Percentiles rank a stretch among this genome's conserved stretches.
phyloP scores from a whole-genome alignment of 2,797 vertebrate genomes.

The Hyperoplus lanceolatus region DNA sequence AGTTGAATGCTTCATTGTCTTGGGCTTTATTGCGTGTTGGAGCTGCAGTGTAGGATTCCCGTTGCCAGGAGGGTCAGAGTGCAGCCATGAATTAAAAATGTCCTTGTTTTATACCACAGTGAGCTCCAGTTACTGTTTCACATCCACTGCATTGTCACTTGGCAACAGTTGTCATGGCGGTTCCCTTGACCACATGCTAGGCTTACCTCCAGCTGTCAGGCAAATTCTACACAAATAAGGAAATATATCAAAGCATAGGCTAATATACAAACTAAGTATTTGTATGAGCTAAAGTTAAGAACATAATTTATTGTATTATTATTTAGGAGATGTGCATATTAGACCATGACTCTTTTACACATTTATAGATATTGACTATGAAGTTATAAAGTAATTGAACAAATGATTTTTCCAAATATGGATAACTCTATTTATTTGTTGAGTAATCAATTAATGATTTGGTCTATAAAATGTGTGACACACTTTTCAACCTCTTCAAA shows the following conservation, averaged over 20 bases:
- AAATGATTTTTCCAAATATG: background rate
- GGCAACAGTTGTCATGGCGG: conserved; percentile 33
- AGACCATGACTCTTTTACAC: background rate
- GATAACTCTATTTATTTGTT: background rate
- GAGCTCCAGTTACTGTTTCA: conserved; percentile 65
- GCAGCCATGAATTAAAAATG: conserved; percentile 81
- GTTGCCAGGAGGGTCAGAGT: conserved; percentile 69
- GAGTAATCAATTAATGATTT: background rate
- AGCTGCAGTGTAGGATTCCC: conserved; percentile 54
- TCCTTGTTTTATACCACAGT: conserved; percentile 27
- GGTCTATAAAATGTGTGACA: background rate
- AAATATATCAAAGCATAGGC: background rate
- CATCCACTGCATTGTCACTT: conserved; percentile 4
- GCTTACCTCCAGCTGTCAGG: background rate
- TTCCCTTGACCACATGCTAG: conserved; percentile 12
- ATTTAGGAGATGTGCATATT: background rate
- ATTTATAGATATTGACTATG: background rate
- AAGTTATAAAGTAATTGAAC: background rate
- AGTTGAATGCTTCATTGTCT: conserved; percentile 57
- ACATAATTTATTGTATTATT: background rate
- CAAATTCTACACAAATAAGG: conserved; percentile 14
- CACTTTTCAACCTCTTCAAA: background rate
- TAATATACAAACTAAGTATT: background rate
- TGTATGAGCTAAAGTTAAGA: background rate
- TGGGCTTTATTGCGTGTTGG: conserved; percentile 18